Base-by-base conservation (phyloP, 2,888 invertebrate genomes). In the Thymelicus sylvestris region DNA sequence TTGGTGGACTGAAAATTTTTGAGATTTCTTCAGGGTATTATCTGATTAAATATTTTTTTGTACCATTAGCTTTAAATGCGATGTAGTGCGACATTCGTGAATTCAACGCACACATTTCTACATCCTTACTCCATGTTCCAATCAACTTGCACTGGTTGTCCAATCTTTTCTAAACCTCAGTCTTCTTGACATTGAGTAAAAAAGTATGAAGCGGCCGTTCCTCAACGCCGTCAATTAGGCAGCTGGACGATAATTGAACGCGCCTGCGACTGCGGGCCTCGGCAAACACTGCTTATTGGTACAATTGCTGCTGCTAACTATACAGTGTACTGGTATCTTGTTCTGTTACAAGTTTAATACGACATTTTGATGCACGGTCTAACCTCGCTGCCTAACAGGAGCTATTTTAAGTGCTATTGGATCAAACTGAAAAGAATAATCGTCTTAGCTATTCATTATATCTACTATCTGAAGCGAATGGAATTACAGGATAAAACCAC, bases 201-300 rank as follows among this genome's bases (percentile, higher is more conserved):
- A 15, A 64, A 50, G 13, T 57, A 68, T 63, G 63, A 63, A 63
- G 15, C 47, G 44, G 8, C 15, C 63, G 63, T 57, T 64, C 47
- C 62, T 55, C 62, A 44, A 19, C 19, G 62, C 19, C 68, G 55
- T 63, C 63, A 63, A 63, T 68, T 63, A 68, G 63, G 63, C 68
- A 68, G 68, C 68, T 63, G 63, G 63, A 47, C 38, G 55, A 63
- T 68, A 68, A 68, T 63, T 68, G 62, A 55, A 19, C 62, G 55
- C 39, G 50, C 67, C 10, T 24, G 41, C 62, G 48, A 48, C 55
- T 50, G 62, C 62, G 19, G 48, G 55, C 52, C 52, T 50, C 50
- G 19, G 68, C 62, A 68, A 68, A 63, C 62, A 62, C 52, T 63
- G 68, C 12, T 52, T 52, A 68, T 63, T 62, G 52, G 52, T 15